Base-by-base conservation (phyloP, 2,888 invertebrate genomes). In the Poecilobothrus nobilitatus region DNA sequence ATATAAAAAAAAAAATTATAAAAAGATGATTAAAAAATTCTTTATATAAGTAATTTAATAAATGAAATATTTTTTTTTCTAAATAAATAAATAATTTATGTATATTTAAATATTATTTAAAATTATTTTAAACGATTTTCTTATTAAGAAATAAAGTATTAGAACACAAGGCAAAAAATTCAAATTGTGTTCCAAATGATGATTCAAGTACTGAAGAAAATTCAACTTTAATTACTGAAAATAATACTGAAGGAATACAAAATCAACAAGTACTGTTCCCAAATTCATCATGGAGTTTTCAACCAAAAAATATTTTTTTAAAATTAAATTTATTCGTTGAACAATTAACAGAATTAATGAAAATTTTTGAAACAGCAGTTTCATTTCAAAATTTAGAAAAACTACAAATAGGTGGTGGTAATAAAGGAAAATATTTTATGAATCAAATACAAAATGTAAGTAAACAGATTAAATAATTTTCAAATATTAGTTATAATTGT, bases 301-400 rank as follows among this genome's bases (percentile, higher is more conserved):
- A 90, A 73, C 86, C 87, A 62, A 85, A 88, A 69, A 85, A 89
- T 65, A 87, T 93, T 20, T 92, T 94, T 77, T 86, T 86, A 78
- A 82, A 91, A 22, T 84, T 89, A 66, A 84, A 88, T 70, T 80
- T 84, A 9, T 92, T 89, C 78, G 82, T 87, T 70, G 82, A 86
- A 62, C 84, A 92, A 63, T 81, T 94, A 1, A 80, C 81, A 65
- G 85, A 90, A 77, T 85, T 94, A 44, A 85, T 90, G 81, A 83
- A 83, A 8, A 86, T 96, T 73, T 87, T 95, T 73, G 87, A 89
- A 69, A 88, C 91, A 0, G 91, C 91, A 0, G 84, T 89, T 7
- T 95, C 95, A 77, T 94, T 94, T 78, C 83, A 90, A 70, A 94
- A 94, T 78, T 81, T 97, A 70, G 96, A 97, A 79, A 94, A 93